A percentile compares a stretch with the other conserved stretches of the same genome.
Conservation (phyloP, 2,888 invertebrate species). For the Agyllia agylla region DNA sequence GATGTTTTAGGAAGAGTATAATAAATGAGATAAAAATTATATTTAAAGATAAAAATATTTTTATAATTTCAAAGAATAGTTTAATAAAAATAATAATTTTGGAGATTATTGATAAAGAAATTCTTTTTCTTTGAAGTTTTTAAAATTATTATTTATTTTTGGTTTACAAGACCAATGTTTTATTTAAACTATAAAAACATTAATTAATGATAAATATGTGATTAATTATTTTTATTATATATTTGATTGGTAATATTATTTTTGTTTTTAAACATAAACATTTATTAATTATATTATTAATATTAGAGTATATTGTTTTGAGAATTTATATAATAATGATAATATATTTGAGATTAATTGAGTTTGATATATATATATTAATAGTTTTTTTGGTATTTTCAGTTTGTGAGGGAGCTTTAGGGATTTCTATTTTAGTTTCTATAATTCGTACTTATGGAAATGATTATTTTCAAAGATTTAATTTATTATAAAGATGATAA, state of each 20-base stretch:
- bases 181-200: conserved; percentile 92
- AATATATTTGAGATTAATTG: conserved; percentile 86
- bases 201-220: conserved; percentile 87
- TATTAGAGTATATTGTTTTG: conserved; percentile 92
- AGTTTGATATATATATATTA: conserved; percentile 89
- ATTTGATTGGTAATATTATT: conserved; percentile 87
- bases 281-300: conserved; percentile 91
- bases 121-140: conserved; percentile 92
- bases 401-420: conserved; percentile 93
- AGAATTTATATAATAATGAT: conserved; percentile 89
- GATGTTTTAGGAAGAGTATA: conserved; percentile 85
- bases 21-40: conserved; percentile 83
- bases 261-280: conserved; percentile 91
- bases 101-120: conserved; percentile 92
- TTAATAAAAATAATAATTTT: conserved; percentile 94
- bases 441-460: conserved; percentile 92
- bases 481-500: conserved; percentile 90
- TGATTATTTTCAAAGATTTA: conserved; percentile 93
- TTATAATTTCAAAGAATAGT: conserved; percentile 90
- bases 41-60: conserved; percentile 84
- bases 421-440: conserved; percentile 91
- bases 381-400: conserved; percentile 92
- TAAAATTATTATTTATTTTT: conserved; percentile 90
- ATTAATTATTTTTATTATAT: conserved; percentile 86
- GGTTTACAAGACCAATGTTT: conserved; percentile 95